phyloP scores from a whole-genome alignment of 2,888 invertebrate species.

The Caenorhabditis virilis region DNA sequence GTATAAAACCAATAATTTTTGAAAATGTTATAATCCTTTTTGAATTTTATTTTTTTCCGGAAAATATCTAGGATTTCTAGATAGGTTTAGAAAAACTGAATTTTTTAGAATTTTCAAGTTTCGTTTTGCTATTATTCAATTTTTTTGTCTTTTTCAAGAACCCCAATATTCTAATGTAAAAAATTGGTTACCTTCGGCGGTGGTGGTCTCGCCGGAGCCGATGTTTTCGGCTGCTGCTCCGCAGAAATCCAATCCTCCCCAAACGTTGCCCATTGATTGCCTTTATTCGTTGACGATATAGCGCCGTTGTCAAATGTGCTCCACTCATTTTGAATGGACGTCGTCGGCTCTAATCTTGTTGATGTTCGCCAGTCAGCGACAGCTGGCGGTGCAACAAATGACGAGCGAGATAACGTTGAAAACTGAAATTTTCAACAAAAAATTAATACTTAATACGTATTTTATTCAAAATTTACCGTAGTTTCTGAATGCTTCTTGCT shows the following conservation, averaged over 20 bases:
- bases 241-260: constrained; percentile 44
- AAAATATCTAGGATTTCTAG: too few species aligned
- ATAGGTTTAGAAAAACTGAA: too few species aligned
- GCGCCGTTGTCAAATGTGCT: constrained; percentile 12
- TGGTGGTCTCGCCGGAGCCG: constrained; percentile 48
- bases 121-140: too few species aligned
- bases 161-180: neutral
- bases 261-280: constrained; percentile 42
- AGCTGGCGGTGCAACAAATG: constrained; percentile 14
- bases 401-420: constrained; percentile 9
- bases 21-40: too few species aligned
- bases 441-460: neutral
- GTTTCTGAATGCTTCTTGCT: neutral
- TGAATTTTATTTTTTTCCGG: too few species aligned
- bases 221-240: constrained; percentile 14
- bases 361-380: constrained; percentile 23
- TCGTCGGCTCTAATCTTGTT: constrained; percentile 3
- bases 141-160: too few species aligned
- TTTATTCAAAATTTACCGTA: neutral
- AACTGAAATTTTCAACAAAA: constrained; percentile 22
- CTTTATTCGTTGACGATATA: neutral
- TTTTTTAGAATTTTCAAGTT: too few species aligned
- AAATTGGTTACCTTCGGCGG: constrained; percentile 37
- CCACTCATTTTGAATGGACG: constrained; percentile 14
- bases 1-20: too few species aligned